Evolutionary conservation across 2,113 vertebrate genomes (phyloP).

Genomic region (Chloropsis hardwickii): DNA sequence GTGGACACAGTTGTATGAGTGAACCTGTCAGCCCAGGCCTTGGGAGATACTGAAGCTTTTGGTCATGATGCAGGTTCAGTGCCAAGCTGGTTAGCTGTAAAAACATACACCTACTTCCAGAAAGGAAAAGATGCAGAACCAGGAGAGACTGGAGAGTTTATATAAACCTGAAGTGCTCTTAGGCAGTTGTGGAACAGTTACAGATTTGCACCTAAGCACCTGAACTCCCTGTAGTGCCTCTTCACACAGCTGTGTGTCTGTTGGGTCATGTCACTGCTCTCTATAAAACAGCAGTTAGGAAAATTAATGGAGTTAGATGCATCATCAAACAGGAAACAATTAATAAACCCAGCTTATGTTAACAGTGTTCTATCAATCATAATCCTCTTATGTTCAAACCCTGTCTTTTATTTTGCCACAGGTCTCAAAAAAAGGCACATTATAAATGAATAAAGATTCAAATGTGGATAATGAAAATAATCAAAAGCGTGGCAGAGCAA

Average conservation of each 20-base stretch:
- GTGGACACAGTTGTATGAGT: fast-evolving
- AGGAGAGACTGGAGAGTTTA: background rate
- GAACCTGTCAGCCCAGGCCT: background rate
- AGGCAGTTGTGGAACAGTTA: background rate
- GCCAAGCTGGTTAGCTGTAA: background rate
- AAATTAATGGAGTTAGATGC: background rate
- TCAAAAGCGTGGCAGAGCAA: background rate
- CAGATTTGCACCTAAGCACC: background rate
- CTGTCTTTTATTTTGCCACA: background rate
- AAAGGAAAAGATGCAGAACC: background rate
- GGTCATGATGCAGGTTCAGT: background rate
- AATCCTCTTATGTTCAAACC: background rate
- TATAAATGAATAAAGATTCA: background rate
- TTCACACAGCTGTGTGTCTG: background rate
- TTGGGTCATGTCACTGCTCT: background rate
- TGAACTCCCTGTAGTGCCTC: background rate
- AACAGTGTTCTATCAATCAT: background rate
- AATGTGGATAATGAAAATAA: background rate
- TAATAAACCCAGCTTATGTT: background rate
- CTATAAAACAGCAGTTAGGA: background rate
- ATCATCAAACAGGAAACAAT: background rate
- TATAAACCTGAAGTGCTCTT: background rate
- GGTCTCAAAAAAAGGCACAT: background rate
- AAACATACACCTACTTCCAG: background rate
- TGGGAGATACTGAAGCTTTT: background rate